Percentiles rank a stretch among this genome's conserved stretches.
phyloP scores from a whole-genome alignment of 2,113 vertebrate species.

The Callopanchax toddi region DNA sequence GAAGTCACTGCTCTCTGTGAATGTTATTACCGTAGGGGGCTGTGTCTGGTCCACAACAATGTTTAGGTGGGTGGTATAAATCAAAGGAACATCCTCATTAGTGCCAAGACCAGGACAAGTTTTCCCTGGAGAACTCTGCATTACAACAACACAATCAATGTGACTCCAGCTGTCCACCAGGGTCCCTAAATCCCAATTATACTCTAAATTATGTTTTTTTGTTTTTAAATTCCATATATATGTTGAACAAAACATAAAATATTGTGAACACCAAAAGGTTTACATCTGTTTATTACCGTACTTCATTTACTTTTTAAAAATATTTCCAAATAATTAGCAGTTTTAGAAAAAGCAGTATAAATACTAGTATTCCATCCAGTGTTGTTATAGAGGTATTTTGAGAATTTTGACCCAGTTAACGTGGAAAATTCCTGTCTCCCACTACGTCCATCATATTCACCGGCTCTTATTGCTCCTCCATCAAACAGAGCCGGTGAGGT shows the following conservation, averaged over 20 bases:
- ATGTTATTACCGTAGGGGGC: neutral
- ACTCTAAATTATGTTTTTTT: neutral
- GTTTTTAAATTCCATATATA: neutral
- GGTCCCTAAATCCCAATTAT: neutral
- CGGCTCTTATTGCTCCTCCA: constrained; percentile 35
- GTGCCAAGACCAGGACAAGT: neutral
- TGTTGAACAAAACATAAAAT: no score
- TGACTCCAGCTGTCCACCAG: neutral
- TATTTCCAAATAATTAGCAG: no score
- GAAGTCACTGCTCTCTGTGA: neutral
- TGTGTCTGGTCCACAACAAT: neutral
- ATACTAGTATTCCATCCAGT: no score
- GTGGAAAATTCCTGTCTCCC: constrained; percentile 5
- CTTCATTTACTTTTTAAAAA: no score
- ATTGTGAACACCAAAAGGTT: no score
- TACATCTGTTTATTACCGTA: no score
- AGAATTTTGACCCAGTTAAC: neutral
- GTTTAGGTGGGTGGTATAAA: neutral
- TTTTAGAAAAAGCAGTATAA: neutral
- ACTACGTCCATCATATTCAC: constrained; percentile 36
- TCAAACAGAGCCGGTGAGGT: constrained; percentile 34
- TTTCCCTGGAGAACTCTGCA: neutral
- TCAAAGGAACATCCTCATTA: constrained; percentile 3
- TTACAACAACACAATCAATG: neutral
- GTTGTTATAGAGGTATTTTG: neutral